A percentile compares a stretch with the other conserved stretches of the same genome.
Conservation (phyloP, 2,113 vertebrate species). For the Colossoma macropomum region DNA sequence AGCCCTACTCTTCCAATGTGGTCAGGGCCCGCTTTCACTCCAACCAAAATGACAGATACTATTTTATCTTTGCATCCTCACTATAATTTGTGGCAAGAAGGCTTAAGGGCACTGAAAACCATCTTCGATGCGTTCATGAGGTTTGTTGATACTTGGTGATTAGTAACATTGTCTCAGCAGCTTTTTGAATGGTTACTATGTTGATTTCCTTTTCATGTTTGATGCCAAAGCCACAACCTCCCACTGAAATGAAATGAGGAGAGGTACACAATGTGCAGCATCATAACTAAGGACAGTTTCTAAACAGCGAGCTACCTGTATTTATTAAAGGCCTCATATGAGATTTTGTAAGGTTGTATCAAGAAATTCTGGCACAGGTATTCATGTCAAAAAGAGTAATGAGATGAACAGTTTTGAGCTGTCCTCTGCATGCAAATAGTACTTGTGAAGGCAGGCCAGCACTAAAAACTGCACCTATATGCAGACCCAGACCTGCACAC, state of each 20-base stretch:
- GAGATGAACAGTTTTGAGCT: background rate
- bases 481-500: slow-evolving; percentile 1
- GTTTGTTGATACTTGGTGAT: slow-evolving; percentile 59
- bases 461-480: background rate
- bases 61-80: slow-evolving; percentile 75
- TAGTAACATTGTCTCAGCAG: slow-evolving; percentile 54
- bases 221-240: slow-evolving; percentile 21
- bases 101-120: slow-evolving; percentile 58
- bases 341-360: background rate
- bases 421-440: background rate
- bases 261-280: slow-evolving; percentile 38
- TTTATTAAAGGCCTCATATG: background rate
- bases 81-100: slow-evolving; percentile 60
- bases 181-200: slow-evolving; percentile 29
- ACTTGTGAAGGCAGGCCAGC: slow-evolving; percentile 19
- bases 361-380: background rate
- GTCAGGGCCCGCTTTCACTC: slow-evolving; percentile 68
- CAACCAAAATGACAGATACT: slow-evolving; percentile 79
- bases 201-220: slow-evolving; percentile 37
- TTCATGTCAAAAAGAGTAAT: background rate
- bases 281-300: background rate
- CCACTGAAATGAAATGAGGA: slow-evolving; percentile 8
- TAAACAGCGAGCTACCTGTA: background rate
- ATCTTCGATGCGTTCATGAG: slow-evolving; percentile 48
- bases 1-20: slow-evolving; percentile 61